phyloP scores from a whole-genome alignment of 2,797 vertebrate species.

The Esox lucius region DNA sequence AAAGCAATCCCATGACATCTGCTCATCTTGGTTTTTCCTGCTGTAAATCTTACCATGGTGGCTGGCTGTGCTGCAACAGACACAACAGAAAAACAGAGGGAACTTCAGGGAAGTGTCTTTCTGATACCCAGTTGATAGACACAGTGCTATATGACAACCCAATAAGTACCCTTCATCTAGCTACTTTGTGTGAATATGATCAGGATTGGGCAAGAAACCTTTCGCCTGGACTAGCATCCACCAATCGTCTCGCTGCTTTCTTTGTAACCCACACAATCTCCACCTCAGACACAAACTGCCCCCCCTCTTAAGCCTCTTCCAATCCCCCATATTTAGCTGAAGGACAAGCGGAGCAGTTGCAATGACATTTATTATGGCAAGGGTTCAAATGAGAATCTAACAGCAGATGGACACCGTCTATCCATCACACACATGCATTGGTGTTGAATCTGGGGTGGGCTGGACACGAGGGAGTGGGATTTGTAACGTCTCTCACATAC shows the following conservation, averaged over 20 bases:
- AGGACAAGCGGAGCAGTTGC: constrained; percentile 54
- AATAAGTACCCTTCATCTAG: constrained; percentile 63
- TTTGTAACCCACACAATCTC: constrained; percentile 35
- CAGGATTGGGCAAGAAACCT: constrained; percentile 65
- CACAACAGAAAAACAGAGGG: constrained; percentile 31
- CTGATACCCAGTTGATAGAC: constrained; percentile 33
- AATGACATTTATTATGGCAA: constrained; percentile 71
- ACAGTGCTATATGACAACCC: constrained; percentile 27
- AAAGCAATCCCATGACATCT: constrained; percentile 24
- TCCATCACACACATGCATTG: constrained; percentile 26
- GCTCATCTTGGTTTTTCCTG: constrained; percentile 11
- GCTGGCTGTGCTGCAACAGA: constrained; percentile 48
- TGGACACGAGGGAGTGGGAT: neutral
- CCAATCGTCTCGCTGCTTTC: constrained; percentile 65
- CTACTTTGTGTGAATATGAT: constrained; percentile 51
- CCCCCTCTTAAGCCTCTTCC: constrained; percentile 30
- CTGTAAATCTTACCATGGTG: constrained; percentile 71
- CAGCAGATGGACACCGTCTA: constrained; percentile 51
- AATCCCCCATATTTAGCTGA: constrained; percentile 73
- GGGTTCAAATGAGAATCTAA: constrained; percentile 64
- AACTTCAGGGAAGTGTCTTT: constrained; percentile 30
- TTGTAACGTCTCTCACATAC: no score
- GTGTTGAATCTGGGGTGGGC: neutral
- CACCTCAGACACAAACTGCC: constrained; percentile 47
- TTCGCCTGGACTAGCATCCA: constrained; percentile 33